A percentile compares a stretch with the other conserved stretches of the same genome.
phyloP scores from a whole-genome alignment of 2,113 vertebrate species.

The Gymnorhina tibicen region DNA sequence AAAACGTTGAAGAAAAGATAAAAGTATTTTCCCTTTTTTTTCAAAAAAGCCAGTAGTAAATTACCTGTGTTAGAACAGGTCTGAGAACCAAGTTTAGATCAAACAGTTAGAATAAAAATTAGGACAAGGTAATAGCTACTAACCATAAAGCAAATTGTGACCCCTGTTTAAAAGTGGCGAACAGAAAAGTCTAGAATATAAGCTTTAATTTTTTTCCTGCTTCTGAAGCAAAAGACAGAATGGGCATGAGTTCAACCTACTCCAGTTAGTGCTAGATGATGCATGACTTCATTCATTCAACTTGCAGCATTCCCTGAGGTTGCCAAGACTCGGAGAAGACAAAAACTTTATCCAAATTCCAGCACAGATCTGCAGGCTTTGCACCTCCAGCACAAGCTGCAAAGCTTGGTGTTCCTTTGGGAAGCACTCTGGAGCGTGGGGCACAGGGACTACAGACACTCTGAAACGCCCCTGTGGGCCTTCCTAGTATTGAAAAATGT shows the following conservation, averaged over 20 bases:
- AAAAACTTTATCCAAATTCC: neutral
- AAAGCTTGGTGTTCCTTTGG: neutral
- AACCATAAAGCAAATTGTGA: neutral
- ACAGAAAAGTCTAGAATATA: neutral
- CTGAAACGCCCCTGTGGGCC: neutral
- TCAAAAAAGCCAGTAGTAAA: neutral
- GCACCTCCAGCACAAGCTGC: neutral
- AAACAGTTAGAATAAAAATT: neutral
- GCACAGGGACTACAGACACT: neutral
- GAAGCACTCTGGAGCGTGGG: neutral
- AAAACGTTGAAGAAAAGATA: neutral
- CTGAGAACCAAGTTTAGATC: neutral
- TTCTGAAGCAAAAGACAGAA: slow-evolving; percentile 4
- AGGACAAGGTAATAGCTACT: neutral
- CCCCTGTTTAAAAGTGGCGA: neutral
- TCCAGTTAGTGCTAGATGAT: neutral
- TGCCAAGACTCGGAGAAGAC: neutral
- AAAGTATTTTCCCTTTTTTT: rapidly evolving
- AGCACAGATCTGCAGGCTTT: neutral
- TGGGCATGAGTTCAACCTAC: neutral
- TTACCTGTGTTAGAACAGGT: neutral
- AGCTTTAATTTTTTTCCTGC: neutral
- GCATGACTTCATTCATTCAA: slow-evolving; percentile 16
- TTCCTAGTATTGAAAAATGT: neutral
- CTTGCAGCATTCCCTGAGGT: neutral